Percentiles rank a stretch among this genome's conserved stretches.
These are phyloP conservation scores for Dufourea novaeangliae DNA, from an alignment of 1,140 invertebrate genomes.

Conservation along the genomic window DNA sequence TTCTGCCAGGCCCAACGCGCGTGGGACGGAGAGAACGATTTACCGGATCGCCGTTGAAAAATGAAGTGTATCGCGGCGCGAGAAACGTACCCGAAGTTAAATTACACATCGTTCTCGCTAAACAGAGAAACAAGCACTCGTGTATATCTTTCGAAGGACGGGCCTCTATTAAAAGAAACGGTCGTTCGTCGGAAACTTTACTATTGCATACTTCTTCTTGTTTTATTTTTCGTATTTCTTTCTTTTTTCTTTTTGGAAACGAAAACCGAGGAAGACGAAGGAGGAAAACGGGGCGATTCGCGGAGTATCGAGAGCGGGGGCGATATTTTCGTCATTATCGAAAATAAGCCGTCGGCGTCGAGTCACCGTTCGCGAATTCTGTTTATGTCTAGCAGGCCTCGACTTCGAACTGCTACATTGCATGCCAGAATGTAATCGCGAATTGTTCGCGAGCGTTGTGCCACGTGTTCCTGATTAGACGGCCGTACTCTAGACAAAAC, in stretches of 20 bases:
- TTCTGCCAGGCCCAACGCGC: slow-evolving; percentile 52
- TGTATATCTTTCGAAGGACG: slow-evolving; percentile 9
- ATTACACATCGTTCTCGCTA: slow-evolving; percentile 17
- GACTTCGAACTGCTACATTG: slow-evolving; percentile 16
- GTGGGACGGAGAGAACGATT: slow-evolving; percentile 23
- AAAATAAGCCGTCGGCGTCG: slow-evolving; percentile 49
- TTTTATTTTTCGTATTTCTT: neutral
- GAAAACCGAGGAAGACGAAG: neutral
- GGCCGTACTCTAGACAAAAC: no score
- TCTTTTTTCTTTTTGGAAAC: neutral
- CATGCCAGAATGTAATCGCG: slow-evolving; percentile 29
- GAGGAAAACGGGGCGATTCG: neutral
- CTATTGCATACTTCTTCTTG: neutral
- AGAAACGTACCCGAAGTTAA: slow-evolving; percentile 25
- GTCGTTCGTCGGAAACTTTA: neutral
- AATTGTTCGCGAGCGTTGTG: slow-evolving; percentile 40
- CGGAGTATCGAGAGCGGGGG: slow-evolving; percentile 9
- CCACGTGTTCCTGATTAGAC: neutral
- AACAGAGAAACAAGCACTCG: slow-evolving; percentile 36
- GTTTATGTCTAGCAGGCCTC: slow-evolving; percentile 45
- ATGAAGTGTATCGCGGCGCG: slow-evolving; percentile 29
- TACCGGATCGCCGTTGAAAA: slow-evolving; percentile 24
- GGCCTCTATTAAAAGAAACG: neutral
- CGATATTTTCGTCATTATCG: slow-evolving; percentile 57
- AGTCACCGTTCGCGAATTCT: slow-evolving; percentile 36